Evolutionary conservation across 2,797 vertebrate species (phyloP), one percentile per base, ranked within the genome.

Genomic region (Periparus ater): DNA sequence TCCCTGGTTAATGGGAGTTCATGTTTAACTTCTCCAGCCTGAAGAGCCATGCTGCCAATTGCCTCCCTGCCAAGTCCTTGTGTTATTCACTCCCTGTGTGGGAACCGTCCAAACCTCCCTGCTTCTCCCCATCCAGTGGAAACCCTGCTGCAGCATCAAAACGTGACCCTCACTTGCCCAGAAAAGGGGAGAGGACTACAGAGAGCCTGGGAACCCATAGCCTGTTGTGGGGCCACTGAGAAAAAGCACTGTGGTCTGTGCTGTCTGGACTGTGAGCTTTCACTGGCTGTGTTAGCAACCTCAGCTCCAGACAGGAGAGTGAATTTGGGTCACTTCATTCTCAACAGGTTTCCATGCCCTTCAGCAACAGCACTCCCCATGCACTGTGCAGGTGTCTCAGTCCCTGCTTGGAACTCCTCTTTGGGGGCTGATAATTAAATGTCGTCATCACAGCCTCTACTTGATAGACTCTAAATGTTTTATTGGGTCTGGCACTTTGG

Each of bases 351-450:
- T 79, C 47, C 61, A 3, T 65, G 70, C 16, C 66, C n/a, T 85
- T 63, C 0, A 0, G 40, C 75, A 81, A 3, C 25, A 11, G 0
- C 5, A 0, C 19, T 89, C 44, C 12, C 11, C n/a, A 1, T 30
- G 30, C 45, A 4, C 34, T 23, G 9, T 47, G 27, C 66, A 17
- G 29, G 23, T 32, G 8, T 57, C 38, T 63, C 4, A 0, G 8
- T 38, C 38, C 38, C 47, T 8, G 4, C 45, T 63, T 18, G 2
- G 45, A 26, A 48, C 89, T 85, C 38, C 11, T 88, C 19, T 57
- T 6, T 54, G 8, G 15, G 8, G 6, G 6, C 9, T 81, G 34
- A 55, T 26, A 32, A 54, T 61, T 50, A 19, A 51, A 42, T 1
- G 0, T 29, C 15, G 15, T 53, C 4, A 8, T 61, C 72, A 29